phyloP scores from a whole-genome alignment of 2,797 vertebrate species.

The Coendou prehensilis region DNA sequence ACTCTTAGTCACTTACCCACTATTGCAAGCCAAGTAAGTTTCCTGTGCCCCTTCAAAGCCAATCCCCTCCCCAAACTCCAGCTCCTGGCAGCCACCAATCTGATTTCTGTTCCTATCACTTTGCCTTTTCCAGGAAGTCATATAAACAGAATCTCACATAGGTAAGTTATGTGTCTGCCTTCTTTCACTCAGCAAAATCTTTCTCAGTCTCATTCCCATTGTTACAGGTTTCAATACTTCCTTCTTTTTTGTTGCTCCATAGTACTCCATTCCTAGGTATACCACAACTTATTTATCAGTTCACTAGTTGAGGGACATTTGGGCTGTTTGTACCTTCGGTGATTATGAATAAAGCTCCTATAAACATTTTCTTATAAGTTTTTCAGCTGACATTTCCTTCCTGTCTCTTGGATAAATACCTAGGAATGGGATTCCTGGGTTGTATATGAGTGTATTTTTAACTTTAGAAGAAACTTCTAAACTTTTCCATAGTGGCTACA shows the following conservation, averaged over 20 bases:
- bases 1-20: background rate
- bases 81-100: background rate
- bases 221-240: background rate
- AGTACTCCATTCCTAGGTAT: background rate
- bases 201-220: background rate
- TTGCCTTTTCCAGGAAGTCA: background rate
- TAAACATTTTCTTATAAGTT: background rate
- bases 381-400: background rate
- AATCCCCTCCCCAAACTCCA: background rate
- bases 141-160: background rate
- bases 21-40: background rate
- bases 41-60: background rate
- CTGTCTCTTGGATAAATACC: background rate
- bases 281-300: background rate
- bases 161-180: background rate
- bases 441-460: background rate
- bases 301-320: background rate
- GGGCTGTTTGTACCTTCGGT: background rate
- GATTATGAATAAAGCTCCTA: background rate
- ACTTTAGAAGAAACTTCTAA: background rate
- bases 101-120: background rate
- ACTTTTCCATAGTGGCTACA: background rate
- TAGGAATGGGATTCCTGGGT: background rate
- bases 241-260: background rate
- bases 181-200: constrained; percentile 2